These are phyloP conservation scores for Ceratosolen solmsi DNA, from an alignment of 1,140 invertebrate genomes.

Conservation along the genomic window DNA sequence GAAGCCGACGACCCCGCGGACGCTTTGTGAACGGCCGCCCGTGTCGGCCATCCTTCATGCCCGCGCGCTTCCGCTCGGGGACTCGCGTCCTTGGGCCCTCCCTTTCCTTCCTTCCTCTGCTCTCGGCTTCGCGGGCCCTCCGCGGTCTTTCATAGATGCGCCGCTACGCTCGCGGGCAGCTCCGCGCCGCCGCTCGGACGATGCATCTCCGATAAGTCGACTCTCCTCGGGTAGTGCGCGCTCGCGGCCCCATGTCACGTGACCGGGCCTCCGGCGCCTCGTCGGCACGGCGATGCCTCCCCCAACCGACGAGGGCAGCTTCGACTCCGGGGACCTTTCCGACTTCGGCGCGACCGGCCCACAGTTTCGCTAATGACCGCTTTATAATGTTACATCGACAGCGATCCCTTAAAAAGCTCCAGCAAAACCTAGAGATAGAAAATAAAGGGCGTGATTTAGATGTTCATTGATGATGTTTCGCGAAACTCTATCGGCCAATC, in stretches of 20 bases:
- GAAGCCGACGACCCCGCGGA: conserved; percentile 67
- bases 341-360: too few relatives aligned
- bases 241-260: not conserved
- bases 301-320: not conserved
- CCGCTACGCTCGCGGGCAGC: not conserved
- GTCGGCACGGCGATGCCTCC: not conserved
- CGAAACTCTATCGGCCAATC: conserved; percentile 1
- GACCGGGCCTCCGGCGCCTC: not conserved
- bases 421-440: not conserved
- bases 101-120: conserved; percentile 23
- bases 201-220: not conserved
- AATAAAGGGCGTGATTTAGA: not conserved
- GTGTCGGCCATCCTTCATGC: conserved; percentile 71
- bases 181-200: not conserved
- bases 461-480: not conserved
- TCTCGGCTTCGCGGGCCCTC: not conserved
- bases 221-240: not conserved
- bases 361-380: too few relatives aligned
- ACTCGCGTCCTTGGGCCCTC: conserved; percentile 28
- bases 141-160: not conserved
- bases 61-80: conserved; percentile 42
- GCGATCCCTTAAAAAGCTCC: not conserved
- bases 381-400: too few relatives aligned
- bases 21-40: conserved; percentile 65
- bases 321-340: not conserved